Conservation (phyloP, 2,113 vertebrate genomes). For the Corvus cornix region DNA sequence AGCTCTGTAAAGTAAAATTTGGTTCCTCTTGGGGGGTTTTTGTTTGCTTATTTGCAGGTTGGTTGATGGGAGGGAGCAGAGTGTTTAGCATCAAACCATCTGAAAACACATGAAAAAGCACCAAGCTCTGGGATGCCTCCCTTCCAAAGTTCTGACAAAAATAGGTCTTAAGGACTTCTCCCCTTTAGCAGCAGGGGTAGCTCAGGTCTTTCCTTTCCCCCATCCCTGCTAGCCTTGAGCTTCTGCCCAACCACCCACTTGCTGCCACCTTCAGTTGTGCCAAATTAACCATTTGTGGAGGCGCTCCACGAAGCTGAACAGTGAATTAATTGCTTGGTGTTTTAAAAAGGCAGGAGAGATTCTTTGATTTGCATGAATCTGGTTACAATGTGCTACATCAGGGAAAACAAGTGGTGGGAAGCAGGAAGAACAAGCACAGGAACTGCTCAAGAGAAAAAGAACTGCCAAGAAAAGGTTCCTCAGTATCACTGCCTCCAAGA, state of each 20-base stretch:
- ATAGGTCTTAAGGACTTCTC: background rate
- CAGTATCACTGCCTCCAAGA: constrained; percentile 14
- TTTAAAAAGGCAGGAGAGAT: background rate
- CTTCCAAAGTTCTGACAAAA: background rate
- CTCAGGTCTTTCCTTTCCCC: background rate
- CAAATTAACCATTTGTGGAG: background rate
- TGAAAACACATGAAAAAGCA: background rate
- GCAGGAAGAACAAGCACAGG: background rate
- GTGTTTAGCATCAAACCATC: background rate
- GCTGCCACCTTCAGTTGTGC: background rate
- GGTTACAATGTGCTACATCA: background rate
- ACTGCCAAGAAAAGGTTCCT: constrained; percentile 29
- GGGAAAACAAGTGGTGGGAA: background rate
- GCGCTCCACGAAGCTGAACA: accelerated
- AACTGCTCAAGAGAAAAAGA: background rate
- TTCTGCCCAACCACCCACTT: background rate
- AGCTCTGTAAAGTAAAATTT: background rate
- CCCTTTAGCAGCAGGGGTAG: background rate
- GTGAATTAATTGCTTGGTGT: background rate
- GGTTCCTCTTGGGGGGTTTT: accelerated
- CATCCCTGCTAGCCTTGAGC: background rate
- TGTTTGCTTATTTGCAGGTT: background rate
- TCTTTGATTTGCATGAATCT: background rate
- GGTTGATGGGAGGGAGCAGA: background rate
- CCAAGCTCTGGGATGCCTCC: background rate